Conservation (phyloP, 1,140 invertebrate species). For the Zaprionus lachaisei region DNA sequence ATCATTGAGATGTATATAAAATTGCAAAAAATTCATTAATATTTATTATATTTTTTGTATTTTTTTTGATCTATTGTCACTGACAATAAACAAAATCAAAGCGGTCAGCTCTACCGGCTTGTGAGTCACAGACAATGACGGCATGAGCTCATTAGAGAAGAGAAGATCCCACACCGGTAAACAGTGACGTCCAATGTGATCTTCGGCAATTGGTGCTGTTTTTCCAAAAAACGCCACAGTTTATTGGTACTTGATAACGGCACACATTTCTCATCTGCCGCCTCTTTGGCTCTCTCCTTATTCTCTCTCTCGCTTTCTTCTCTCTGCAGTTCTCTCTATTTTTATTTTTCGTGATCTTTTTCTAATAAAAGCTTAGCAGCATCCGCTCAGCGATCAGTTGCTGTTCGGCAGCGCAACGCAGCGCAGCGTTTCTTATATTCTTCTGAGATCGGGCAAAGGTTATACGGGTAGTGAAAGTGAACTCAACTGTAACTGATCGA, state of each 20-base stretch:
- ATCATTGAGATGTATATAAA: slow-evolving; percentile 51
- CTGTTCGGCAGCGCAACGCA: slow-evolving; percentile 64
- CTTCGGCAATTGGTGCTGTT: slow-evolving; percentile 23
- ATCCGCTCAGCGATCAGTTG: slow-evolving; percentile 56
- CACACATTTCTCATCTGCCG: not conserved
- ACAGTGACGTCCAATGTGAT: slow-evolving; percentile 51
- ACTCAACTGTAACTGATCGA: slow-evolving; percentile 7
- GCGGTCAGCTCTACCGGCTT: slow-evolving; percentile 40
- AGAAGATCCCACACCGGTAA: slow-evolving; percentile 37
- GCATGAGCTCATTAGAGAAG: slow-evolving; percentile 62
- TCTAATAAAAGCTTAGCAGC: slow-evolving; percentile 60
- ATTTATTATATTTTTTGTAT: slow-evolving; percentile 21
- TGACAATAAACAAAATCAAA: slow-evolving; percentile 47
- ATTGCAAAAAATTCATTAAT: slow-evolving; percentile 40
- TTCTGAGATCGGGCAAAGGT: not conserved
- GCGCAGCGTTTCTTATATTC: slow-evolving; percentile 41
- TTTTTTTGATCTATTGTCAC: slow-evolving; percentile 59
- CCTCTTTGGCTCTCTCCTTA: not conserved
- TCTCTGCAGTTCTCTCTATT: slow-evolving; percentile 11
- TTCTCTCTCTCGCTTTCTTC: not conserved
- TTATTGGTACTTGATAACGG: not conserved
- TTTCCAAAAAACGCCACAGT: slow-evolving; percentile 16
- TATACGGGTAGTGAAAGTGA: slow-evolving; percentile 47
- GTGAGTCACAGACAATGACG: slow-evolving; percentile 49
- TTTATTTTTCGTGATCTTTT: slow-evolving; percentile 22